Evolutionary conservation across 2,888 invertebrate genomes (phyloP).

Genomic region (Cosmia trapezina): DNA sequence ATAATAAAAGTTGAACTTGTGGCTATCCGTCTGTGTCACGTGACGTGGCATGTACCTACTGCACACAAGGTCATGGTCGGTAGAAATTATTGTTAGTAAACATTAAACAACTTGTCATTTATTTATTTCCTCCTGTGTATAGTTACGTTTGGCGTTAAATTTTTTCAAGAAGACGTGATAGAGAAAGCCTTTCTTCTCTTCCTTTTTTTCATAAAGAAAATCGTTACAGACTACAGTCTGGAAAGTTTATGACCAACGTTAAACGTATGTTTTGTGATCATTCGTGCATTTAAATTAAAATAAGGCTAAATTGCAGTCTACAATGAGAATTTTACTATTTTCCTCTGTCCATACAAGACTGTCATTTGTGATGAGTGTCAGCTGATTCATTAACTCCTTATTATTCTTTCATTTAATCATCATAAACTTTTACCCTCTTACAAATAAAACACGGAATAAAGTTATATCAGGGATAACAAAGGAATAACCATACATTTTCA

Average conservation of each 20-base stretch:
- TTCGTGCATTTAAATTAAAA: neutral
- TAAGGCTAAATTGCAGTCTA: neutral
- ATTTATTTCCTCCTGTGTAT: constrained; percentile 2
- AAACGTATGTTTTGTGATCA: neutral
- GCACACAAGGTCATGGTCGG: constrained; percentile 63
- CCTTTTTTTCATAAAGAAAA: neutral
- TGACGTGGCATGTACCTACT: constrained; percentile 20
- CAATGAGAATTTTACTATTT: neutral
- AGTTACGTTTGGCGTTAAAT: neutral
- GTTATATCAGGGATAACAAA: no score
- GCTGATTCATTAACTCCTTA: constrained; percentile 2
- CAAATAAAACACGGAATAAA: no score
- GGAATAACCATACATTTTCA: no score
- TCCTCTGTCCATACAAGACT: neutral
- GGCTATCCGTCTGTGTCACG: constrained; percentile 64
- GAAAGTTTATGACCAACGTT: neutral
- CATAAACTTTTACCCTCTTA: no score
- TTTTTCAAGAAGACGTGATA: neutral
- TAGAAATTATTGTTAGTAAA: constrained; percentile 57
- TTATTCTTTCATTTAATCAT: no score
- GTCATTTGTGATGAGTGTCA: neutral
- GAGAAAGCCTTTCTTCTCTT: neutral
- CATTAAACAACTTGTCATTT: constrained; percentile 7
- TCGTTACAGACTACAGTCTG: neutral
- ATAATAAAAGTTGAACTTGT: constrained; percentile 78